phyloP scores from a whole-genome alignment of 35 echinoderm and acorn worm species.

The Ptychodera flava region DNA sequence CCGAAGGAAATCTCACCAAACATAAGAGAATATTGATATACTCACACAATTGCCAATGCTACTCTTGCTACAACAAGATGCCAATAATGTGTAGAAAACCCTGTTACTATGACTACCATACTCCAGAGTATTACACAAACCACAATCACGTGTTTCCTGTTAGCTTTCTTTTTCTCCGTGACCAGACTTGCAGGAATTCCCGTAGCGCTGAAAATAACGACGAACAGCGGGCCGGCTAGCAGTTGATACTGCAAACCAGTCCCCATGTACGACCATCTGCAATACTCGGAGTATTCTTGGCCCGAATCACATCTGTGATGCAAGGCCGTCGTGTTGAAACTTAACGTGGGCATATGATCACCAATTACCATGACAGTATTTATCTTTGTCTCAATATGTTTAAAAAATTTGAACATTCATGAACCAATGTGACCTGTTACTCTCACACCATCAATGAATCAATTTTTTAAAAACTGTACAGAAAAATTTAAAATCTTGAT shows the following conservation, averaged over 20 bases:
- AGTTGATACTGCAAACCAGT: constrained; percentile 38
- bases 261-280: constrained; percentile 29
- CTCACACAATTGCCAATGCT: constrained; percentile 27
- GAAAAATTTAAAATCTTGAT: too few species aligned
- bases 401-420: too few species aligned
- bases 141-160: constrained; percentile 17
- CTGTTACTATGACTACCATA: constrained; percentile 12
- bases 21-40: constrained; percentile 8
- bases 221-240: constrained; percentile 30
- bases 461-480: too few species aligned
- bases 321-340: too few species aligned
- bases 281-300: too few species aligned
- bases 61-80: constrained; percentile 21
- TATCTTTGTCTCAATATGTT: too few species aligned
- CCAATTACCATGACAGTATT: too few species aligned
- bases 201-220: constrained; percentile 30
- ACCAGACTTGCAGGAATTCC: constrained; percentile 23
- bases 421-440: too few species aligned
- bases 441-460: too few species aligned
- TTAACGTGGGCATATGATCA: too few species aligned
- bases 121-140: constrained; percentile 25
- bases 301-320: too few species aligned
- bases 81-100: constrained; percentile 29
- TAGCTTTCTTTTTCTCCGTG: constrained; percentile 11
- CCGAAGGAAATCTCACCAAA: too few species aligned